Evolutionary conservation across 2,797 vertebrate species (phyloP), one percentile per base, ranked within the genome.

Genomic region (Cynodonichthys magdalenae): DNA sequence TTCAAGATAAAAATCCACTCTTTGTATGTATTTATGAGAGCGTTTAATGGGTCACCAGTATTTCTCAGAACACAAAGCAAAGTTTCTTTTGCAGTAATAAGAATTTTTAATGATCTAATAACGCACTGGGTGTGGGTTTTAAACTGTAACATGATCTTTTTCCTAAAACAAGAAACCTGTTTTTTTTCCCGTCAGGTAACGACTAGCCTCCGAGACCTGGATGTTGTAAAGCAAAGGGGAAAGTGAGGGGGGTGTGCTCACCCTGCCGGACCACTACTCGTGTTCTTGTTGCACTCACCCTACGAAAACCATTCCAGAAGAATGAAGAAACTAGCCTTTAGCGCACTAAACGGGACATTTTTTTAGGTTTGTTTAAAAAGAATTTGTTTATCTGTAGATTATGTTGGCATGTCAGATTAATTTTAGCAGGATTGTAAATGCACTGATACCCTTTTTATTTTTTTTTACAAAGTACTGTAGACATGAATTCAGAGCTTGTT

Each of bases 271-370:
- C 77, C 76, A 47, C 36, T 63, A 8, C 64, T n/a, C 18, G 12
- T 1, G 0, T 57, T 55, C 44, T 28, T 0, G 28, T 61, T 56
- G 63, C 54, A 59, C 62, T 71, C 19, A 39, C 42, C 58, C 29
- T 29, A 29, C 46, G 31, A 34, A 55, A 60, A 42, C 42, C 80
- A 80, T 77, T 82, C 81, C 72, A 55, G 69, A 68, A 46, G 67
- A 48, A 53, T 29, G 58, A 69, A 18, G 51, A 70, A 70, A 17
- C 45, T 27, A 55, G 17, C 31, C 62, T 17, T 39, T 27, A 57
- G 34, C 48, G 14, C n/a, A 29, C n/a, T 24, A 8, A 41, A 0
- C 7, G 28, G 41, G 56, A 15, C 18, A 11, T n/a, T 24, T n/a
- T 1, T 12, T 1, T 41, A 3, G 50, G 15, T 31, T 61, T 45